A percentile compares a stretch with the other conserved stretches of the same genome.
Evolutionary conservation across 2,113 vertebrate genomes (phyloP).

Genomic region (Arizona elegans): DNA sequence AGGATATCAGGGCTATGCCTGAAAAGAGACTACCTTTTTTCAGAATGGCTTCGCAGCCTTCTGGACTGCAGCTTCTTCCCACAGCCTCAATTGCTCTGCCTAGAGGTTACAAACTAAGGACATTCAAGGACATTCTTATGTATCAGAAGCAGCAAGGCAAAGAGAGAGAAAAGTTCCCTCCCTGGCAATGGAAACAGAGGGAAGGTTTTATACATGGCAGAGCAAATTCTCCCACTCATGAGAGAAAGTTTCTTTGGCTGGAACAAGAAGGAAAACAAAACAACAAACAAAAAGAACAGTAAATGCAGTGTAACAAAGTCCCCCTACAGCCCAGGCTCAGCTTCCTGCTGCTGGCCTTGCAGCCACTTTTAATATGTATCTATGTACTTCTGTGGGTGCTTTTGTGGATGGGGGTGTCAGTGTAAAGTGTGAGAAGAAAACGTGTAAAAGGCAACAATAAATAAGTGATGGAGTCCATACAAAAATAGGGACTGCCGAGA

Average conservation of each 20-base stretch:
- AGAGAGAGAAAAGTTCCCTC: constrained; percentile 44
- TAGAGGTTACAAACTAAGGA: constrained; percentile 52
- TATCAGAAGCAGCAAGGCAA: neutral
- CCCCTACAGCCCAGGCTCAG: constrained; percentile 56
- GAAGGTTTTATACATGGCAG: constrained; percentile 49
- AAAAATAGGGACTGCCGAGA: constrained; percentile 45
- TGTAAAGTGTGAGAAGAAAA: constrained; percentile 67
- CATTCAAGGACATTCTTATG: constrained; percentile 11
- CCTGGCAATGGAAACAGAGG: constrained; percentile 36
- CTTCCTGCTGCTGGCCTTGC: constrained; percentile 54
- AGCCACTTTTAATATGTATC: constrained; percentile 36
- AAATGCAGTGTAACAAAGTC: constrained; percentile 49
- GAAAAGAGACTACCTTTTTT: neutral
- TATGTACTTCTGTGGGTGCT: constrained; percentile 36
- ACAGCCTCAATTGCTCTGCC: neutral
- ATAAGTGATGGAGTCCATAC: constrained; percentile 84
- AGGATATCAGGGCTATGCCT: neutral
- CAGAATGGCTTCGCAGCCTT: neutral
- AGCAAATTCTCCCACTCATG: constrained; percentile 33
- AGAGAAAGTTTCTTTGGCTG: constrained; percentile 75
- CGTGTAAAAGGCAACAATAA: constrained; percentile 96
- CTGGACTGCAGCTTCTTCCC: neutral
- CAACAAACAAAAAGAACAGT: constrained; percentile 60
- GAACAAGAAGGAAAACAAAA: constrained; percentile 51
- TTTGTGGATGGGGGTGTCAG: constrained; percentile 39